Conservation (phyloP, 1,140 invertebrate genomes). For the Lasioglossum albipes region DNA sequence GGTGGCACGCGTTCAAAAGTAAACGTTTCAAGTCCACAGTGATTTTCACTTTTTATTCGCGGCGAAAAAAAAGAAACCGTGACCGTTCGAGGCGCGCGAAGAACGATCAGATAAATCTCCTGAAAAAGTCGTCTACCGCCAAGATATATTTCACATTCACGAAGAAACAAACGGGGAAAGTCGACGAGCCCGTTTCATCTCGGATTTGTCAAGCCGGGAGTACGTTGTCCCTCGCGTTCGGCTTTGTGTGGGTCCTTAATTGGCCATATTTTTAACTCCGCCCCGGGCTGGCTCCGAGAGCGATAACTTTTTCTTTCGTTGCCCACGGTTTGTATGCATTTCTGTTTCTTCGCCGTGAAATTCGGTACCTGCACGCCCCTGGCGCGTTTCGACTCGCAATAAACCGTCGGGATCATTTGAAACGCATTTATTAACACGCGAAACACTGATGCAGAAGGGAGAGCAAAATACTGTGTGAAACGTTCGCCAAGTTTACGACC, state of each 20-base stretch:
- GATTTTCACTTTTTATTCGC: no score
- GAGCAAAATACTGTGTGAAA: no score
- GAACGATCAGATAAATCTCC: conserved; percentile 41
- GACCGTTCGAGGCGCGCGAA: background rate
- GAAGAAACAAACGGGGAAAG: conserved; percentile 22
- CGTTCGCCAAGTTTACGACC: no score
- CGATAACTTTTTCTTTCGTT: conserved; percentile 62
- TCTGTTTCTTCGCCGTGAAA: conserved; percentile 21
- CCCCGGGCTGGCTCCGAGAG: conserved; percentile 19
- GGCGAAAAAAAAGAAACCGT: background rate
- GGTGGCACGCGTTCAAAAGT: no score
- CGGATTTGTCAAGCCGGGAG: conserved; percentile 48
- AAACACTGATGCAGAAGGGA: no score
- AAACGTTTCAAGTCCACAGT: no score
- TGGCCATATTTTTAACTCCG: conserved; percentile 60
- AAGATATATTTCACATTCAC: conserved; percentile 31
- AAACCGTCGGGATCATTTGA: background rate
- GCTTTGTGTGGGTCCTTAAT: conserved; percentile 53
- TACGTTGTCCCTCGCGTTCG: conserved; percentile 38
- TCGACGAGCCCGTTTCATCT: conserved; percentile 24
- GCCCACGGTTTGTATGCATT: conserved; percentile 16
- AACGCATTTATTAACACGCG: no score
- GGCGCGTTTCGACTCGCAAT: background rate
- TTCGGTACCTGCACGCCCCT: no score
- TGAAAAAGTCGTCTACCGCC: conserved; percentile 21